These are phyloP conservation scores for Eupeodes luniger DNA, from an alignment of 2,888 invertebrate genomes.

Conservation along the genomic window DNA sequence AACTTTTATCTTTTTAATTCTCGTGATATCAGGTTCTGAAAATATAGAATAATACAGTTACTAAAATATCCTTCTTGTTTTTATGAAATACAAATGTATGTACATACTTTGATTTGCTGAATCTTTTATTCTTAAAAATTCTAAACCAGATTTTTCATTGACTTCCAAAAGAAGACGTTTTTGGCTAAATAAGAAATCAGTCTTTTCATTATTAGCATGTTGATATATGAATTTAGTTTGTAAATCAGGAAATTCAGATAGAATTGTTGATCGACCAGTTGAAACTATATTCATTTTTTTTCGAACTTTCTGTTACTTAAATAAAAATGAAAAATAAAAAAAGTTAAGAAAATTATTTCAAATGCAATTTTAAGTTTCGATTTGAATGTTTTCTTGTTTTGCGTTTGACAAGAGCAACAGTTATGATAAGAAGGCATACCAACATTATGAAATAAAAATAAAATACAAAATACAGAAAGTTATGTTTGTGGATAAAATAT, in stretches of 20 bases:
- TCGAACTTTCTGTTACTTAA: not conserved
- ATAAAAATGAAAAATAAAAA: conserved; percentile 7
- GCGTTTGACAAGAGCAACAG: conserved; percentile 54
- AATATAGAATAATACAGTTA: not conserved
- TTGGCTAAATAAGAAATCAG: conserved; percentile 82
- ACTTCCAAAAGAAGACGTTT: conserved; percentile 81
- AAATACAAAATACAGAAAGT: not conserved
- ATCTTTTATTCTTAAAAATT: conserved; percentile 82
- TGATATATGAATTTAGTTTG: conserved; percentile 80
- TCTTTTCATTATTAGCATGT: conserved; percentile 80
- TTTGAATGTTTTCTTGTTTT: conserved; percentile 14
- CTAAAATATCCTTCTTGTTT: not conserved
- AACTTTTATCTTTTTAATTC: conserved; percentile 81
- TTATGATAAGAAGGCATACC: not conserved
- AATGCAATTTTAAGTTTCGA: conserved; percentile 52
- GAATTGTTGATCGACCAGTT: conserved; percentile 81
- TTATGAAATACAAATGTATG: too few relatives aligned
- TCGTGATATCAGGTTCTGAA: conserved; percentile 79
- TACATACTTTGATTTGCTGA: conserved; percentile 78
- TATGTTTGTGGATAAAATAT: not conserved
- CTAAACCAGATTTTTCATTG: conserved; percentile 81
- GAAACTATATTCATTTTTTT: conserved; percentile 82
- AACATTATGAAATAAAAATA: not conserved
- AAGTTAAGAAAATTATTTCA: not conserved
- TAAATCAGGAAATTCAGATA: conserved; percentile 81